A percentile compares a stretch with the other conserved stretches of the same genome.
These are phyloP conservation scores for Sminthopsis crassicaudata DNA, from an alignment of 2,113 vertebrate genomes.

Conservation along the genomic window DNA sequence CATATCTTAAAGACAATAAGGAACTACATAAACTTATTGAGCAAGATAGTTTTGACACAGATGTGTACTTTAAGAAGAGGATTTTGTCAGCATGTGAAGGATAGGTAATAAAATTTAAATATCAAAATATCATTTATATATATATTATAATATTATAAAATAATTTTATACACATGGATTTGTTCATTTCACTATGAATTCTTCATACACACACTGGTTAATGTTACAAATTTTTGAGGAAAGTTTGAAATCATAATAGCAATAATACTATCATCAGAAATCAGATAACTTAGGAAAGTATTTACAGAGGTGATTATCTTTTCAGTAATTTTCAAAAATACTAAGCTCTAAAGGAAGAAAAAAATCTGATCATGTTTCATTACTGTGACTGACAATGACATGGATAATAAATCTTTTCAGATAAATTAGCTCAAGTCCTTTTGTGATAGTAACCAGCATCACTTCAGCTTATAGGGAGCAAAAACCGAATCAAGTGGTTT, in stretches of 20 bases:
- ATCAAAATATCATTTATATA: neutral
- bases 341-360: neutral
- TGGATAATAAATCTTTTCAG: neutral
- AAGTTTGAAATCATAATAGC: neutral
- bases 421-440: neutral
- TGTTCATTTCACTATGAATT: neutral
- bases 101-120: neutral
- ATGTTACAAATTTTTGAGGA: neutral
- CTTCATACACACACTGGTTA: neutral
- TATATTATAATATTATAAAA: neutral
- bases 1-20: too few relatives aligned
- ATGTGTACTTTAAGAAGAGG: too few relatives aligned
- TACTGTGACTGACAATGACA: neutral
- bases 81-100: neutral
- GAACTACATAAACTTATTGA: neutral
- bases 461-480: neutral
- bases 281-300: neutral
- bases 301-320: neutral
- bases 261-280: neutral
- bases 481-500: neutral
- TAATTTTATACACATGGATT: neutral
- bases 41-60: neutral
- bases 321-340: neutral
- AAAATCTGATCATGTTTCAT: neutral
- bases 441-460: neutral